phyloP scores from a whole-genome alignment of 2,113 vertebrate species.

The Nettapus auritus region DNA sequence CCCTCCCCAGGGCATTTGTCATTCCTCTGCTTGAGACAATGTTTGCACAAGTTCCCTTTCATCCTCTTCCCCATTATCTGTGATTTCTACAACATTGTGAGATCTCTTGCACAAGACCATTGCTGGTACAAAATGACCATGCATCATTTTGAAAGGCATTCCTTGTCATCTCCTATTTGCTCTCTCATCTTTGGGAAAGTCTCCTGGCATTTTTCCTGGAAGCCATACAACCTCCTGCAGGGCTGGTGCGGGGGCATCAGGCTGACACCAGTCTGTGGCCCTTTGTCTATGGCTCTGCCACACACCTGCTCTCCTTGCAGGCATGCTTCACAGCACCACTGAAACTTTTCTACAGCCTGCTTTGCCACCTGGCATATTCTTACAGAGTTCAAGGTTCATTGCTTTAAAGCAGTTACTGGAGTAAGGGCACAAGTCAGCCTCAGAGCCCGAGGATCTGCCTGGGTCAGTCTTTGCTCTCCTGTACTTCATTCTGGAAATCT shows the following conservation, averaged over 20 bases:
- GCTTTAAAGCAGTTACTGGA: not conserved
- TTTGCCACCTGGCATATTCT: not conserved
- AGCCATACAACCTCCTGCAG: not conserved
- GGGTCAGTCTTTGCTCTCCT: not conserved
- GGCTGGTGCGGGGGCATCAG: accelerated
- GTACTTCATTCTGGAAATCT: not conserved
- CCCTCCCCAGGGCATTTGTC: not conserved
- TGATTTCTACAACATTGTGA: not conserved
- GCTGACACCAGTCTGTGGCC: accelerated
- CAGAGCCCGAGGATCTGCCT: not conserved
- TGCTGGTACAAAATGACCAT: not conserved
- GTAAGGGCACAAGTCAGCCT: not conserved
- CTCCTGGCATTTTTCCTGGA: not conserved
- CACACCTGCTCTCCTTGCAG: not conserved
- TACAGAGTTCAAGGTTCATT: not conserved
- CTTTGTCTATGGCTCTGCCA: not conserved
- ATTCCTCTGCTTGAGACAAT: not conserved
- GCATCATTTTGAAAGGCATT: not conserved
- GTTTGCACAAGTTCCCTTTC: not conserved
- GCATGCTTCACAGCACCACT: not conserved
- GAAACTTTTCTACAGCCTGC: not conserved
- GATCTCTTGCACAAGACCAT: not conserved
- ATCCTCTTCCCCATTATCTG: not conserved
- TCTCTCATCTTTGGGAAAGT: not conserved
- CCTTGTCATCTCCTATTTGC: not conserved